Evolutionary conservation across 2,888 invertebrate species (phyloP).

Genomic region (Aphidius colemani): DNA sequence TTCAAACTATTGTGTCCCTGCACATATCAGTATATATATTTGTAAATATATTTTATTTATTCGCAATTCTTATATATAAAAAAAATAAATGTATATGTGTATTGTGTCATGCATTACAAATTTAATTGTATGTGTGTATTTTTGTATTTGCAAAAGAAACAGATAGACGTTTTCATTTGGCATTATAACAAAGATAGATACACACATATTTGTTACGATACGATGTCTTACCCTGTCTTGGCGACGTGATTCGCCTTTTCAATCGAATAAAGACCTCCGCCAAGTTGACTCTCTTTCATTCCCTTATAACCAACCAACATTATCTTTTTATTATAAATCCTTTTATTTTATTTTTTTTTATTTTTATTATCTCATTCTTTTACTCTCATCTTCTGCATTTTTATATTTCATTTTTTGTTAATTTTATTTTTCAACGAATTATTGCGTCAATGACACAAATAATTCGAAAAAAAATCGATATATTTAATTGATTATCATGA

Average conservation of each 20-base stretch:
- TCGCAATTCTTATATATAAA: too few species aligned
- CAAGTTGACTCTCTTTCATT: conserved; percentile 47
- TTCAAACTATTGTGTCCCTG: not conserved
- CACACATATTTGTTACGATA: conserved; percentile 58
- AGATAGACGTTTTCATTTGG: conserved; percentile 35
- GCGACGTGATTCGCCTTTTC: conserved; percentile 56
- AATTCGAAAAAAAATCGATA: too few species aligned
- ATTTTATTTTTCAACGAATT: conserved; percentile 8
- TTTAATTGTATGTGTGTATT: conserved; percentile 7
- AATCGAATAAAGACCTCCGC: conserved; percentile 57
- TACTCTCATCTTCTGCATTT: too few species aligned
- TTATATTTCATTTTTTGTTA: too few species aligned
- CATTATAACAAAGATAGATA: conserved; percentile 19
- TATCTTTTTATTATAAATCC: conserved; percentile 7
- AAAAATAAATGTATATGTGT: conserved; percentile 14
- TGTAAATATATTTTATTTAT: not conserved
- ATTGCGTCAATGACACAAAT: too few species aligned
- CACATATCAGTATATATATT: not conserved
- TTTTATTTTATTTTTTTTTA: conserved; percentile 22
- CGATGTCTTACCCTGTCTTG: conserved; percentile 52
- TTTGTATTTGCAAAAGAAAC: conserved; percentile 14
- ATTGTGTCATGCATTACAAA: conserved; percentile 22
- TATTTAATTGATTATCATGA: too few species aligned
- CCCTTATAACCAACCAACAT: too few species aligned
- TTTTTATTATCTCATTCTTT: conserved; percentile 10